Percentiles rank a stretch among this genome's conserved stretches.
These are phyloP conservation scores for Aphelenchoides fujianensis DNA, from an alignment of 1,140 invertebrate species.

Conservation along the genomic window DNA sequence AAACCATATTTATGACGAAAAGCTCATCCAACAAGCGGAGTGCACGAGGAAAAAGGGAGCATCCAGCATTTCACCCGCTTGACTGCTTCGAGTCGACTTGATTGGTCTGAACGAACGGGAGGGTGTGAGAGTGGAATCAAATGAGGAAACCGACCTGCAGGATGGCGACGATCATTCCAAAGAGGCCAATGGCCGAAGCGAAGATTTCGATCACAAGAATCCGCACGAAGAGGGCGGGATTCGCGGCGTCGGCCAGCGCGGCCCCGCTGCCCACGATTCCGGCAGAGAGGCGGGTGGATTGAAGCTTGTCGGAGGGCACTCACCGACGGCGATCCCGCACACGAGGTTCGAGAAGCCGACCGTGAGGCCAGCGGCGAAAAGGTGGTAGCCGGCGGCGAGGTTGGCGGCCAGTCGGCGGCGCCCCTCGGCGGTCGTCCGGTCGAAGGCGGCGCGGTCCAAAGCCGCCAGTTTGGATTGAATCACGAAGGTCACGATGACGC, in stretches of 20 bases:
- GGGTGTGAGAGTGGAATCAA: no score
- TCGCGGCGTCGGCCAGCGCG: constrained; percentile 82
- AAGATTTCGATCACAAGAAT: constrained; percentile 96
- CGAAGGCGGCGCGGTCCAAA: constrained; percentile 26
- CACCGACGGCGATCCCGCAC: no score
- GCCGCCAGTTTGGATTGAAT: constrained; percentile 78
- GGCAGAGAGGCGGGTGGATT: no score
- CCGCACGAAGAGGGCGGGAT: constrained; percentile 97
- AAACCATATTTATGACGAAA: no score
- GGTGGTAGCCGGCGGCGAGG: constrained; percentile 85
- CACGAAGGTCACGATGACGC: constrained; percentile 92
- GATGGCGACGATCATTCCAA: constrained; percentile 95
- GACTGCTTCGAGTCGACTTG: no score
- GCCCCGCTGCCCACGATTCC: constrained; percentile 92
- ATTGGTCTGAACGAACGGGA: no score
- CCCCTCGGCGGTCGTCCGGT: not conserved
- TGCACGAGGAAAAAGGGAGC: no score
- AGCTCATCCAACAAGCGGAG: no score
- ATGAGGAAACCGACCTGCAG: no score
- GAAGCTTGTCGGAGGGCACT: no score
- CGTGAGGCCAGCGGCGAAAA: constrained; percentile 89
- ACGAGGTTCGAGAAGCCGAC: constrained; percentile 90
- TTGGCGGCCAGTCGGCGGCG: constrained; percentile 53
- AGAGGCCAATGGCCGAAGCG: no score
- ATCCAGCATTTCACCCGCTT: no score